Evolutionary conservation across 2,797 vertebrate species (phyloP), one percentile per base, ranked within the genome.

Genomic region (Anisognathus igniventris): DNA sequence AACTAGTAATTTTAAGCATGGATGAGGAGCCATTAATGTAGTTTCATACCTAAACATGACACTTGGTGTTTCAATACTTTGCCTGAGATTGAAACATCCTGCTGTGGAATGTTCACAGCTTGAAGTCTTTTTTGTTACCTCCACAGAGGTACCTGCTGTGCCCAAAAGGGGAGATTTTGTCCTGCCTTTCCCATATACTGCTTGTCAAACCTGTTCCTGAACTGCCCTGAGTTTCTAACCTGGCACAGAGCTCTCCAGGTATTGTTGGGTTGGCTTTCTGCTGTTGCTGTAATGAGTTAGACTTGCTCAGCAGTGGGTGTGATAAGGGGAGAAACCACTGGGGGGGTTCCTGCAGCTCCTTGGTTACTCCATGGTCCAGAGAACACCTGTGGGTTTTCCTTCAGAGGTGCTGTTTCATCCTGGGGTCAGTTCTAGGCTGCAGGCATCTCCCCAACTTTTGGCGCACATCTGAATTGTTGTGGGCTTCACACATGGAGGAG

Each of bases 141-240:
- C 33, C 0, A 1, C 39, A 72, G 61, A 44, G 86, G 47, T 45
- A 42, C 40, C 62, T 68, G 62, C 50, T 65, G 19, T 93, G 70
- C 39, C 51, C 47, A 9, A 25, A 57, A 68, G 42, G 39, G 39
- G 23, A 78, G 70, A 57, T 77, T 90, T 88, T 71, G 35, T 86
- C 54, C 47, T 92, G 58, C 66, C 76, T 86, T 86, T 88, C 76
- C 62, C 53, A 10, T 86, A 22, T 31, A 2, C 35, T 89, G 70
- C 90, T 92, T 0, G 40, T 85, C 86, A 88, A 68, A 94, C 90
- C 95, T 90, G 94, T 94, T 95, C 60, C 62, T 56, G 76, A 86
- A 27, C 74, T 90, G 83, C 74, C 60, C 56, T 44, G 5, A 9
- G 51, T 51, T 87, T 88, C 42, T 54, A 74, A 78, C 17, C 58